phyloP scores from a whole-genome alignment of 1,140 invertebrate genomes.

The Anadara kagoshimensis region DNA sequence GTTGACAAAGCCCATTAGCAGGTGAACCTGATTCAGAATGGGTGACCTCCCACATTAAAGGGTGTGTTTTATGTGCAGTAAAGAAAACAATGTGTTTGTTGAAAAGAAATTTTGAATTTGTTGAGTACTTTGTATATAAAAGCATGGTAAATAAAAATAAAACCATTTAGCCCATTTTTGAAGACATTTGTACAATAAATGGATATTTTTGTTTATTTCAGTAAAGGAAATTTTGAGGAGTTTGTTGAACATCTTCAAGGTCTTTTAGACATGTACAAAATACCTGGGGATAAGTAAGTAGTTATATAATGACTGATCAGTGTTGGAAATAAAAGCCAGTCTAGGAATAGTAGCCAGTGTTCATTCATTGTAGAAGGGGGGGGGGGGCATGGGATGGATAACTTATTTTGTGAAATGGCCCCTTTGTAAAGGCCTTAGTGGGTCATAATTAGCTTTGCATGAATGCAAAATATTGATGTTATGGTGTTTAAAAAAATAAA shows the following conservation, averaged over 20 bases:
- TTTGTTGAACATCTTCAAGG: slow-evolving; percentile 94
- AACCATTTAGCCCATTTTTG: slow-evolving; percentile 73
- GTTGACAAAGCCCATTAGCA: not conserved
- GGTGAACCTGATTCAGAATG: not conserved
- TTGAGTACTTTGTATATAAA: not conserved
- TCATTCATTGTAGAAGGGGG: no score
- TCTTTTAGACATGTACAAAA: slow-evolving; percentile 91
- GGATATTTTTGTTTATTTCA: slow-evolving; percentile 46
- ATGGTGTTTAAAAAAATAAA: no score
- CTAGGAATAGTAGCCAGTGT: no score
- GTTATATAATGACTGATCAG: not conserved
- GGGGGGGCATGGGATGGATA: no score
- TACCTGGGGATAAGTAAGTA: slow-evolving; percentile 95
- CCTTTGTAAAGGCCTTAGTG: no score
- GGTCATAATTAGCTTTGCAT: no score
- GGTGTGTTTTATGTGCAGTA: not conserved
- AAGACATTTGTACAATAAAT: not conserved
- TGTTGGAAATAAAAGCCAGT: no score
- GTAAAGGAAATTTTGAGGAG: slow-evolving; percentile 88
- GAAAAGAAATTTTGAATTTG: not conserved
- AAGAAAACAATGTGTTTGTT: not conserved
- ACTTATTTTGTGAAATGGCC: no score
- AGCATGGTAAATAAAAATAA: not conserved
- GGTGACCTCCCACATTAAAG: not conserved
- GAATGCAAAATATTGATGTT: no score